Evolutionary conservation across 2,888 invertebrate genomes (phyloP).

Genomic region (Sarcophaga variegata): DNA sequence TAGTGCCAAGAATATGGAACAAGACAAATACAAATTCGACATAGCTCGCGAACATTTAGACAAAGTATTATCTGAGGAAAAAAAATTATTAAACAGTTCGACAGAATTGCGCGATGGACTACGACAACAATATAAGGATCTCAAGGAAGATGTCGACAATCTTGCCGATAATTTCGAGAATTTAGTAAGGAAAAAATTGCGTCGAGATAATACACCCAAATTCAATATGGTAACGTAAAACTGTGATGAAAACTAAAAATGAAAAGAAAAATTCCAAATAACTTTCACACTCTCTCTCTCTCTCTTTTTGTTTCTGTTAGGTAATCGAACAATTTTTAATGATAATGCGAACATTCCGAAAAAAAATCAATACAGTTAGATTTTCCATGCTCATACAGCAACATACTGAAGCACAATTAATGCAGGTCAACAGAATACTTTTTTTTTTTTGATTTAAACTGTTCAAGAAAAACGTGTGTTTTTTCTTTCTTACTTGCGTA

Average conservation of each 20-base stretch:
- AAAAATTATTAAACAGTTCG: slow-evolving; percentile 53
- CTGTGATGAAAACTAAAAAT: not conserved
- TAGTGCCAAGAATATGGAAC: slow-evolving; percentile 35
- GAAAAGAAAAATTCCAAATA: not conserved
- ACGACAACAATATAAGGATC: not conserved
- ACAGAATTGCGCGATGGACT: slow-evolving; percentile 10
- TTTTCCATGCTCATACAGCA: slow-evolving; percentile 12
- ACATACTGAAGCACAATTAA: slow-evolving; percentile 20
- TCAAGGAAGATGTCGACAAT: slow-evolving; percentile 24
- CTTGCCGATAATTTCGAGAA: slow-evolving; percentile 48
- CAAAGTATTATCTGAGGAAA: slow-evolving; percentile 40
- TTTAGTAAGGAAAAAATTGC: slow-evolving; percentile 58
- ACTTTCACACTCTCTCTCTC: not conserved
- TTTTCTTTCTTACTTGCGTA: not conserved
- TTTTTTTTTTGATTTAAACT: too few species aligned
- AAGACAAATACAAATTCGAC: slow-evolving; percentile 62
- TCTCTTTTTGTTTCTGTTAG: slow-evolving; percentile 56
- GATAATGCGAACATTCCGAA: slow-evolving; percentile 12
- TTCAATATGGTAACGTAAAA: slow-evolving; percentile 63
- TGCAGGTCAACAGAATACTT: not conserved
- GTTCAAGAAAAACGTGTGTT: not conserved
- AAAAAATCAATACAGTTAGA: slow-evolving; percentile 29
- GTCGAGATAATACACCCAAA: slow-evolving; percentile 47
- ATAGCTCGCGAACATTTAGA: slow-evolving; percentile 71
- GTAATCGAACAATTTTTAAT: slow-evolving; percentile 67